A percentile compares a stretch with the other conserved stretches of the same genome.
Conservation (phyloP, 2,797 vertebrate species). For the Pipistrellus pygmaeus region DNA sequence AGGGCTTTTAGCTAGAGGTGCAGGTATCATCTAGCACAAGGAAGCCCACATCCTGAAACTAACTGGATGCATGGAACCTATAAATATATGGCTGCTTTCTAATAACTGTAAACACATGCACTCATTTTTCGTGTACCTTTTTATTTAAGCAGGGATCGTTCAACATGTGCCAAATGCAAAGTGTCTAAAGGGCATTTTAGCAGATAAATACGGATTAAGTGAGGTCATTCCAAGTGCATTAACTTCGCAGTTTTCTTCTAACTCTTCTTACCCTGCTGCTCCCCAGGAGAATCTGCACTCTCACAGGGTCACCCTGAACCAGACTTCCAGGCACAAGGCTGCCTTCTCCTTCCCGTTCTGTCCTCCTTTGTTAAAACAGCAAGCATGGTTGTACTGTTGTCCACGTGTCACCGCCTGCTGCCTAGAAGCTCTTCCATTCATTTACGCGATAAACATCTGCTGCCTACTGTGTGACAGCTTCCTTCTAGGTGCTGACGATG, state of each 20-base stretch:
- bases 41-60: neutral
- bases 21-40: neutral
- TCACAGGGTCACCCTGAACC: neutral
- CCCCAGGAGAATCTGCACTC: neutral
- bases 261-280: neutral
- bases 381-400: neutral
- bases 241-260: neutral
- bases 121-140: neutral
- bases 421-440: neutral
- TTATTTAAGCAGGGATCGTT: neutral
- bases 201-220: neutral
- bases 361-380: neutral
- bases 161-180: neutral
- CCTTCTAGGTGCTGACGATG: neutral
- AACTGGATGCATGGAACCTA: neutral
- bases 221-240: neutral
- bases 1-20: slow-evolving; percentile 21
- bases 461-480: neutral
- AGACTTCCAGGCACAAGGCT: neutral
- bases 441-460: neutral
- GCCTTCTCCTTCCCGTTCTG: neutral
- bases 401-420: neutral
- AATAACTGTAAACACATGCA: neutral
- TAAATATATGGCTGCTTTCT: neutral
- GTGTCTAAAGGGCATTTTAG: neutral